These are phyloP conservation scores for Drosophila busckii DNA, from an alignment of 1,140 invertebrate genomes.

Conservation along the genomic window DNA sequence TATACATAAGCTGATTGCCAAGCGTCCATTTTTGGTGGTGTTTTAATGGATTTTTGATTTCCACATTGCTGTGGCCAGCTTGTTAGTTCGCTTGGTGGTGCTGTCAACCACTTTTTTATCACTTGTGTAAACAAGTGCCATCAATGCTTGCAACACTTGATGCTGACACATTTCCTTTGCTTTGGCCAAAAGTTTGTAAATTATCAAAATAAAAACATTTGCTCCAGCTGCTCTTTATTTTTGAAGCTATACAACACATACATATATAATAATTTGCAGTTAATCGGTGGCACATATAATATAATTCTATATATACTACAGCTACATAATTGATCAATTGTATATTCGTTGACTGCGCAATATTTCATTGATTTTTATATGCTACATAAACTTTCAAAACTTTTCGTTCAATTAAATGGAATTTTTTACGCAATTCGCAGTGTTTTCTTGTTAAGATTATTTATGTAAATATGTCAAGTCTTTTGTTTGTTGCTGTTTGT, in stretches of 20 bases:
- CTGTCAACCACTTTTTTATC: slow-evolving; percentile 50
- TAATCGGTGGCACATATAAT: slow-evolving; percentile 58
- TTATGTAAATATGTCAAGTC: slow-evolving; percentile 35
- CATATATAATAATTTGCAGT: slow-evolving; percentile 35
- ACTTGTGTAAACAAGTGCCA: slow-evolving; percentile 72
- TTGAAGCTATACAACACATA: slow-evolving; percentile 40
- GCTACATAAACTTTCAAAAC: too few species aligned
- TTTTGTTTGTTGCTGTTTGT: slow-evolving; percentile 46
- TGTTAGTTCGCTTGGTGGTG: too few species aligned
- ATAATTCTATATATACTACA: slow-evolving; percentile 33
- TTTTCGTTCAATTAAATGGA: too few species aligned
- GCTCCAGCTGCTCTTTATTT: too few species aligned
- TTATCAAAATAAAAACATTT: too few species aligned
- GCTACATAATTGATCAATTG: slow-evolving; percentile 18
- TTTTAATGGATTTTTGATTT: slow-evolving; percentile 78
- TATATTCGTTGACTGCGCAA: slow-evolving; percentile 33
- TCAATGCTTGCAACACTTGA: slow-evolving; percentile 59
- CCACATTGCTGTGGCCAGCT: slow-evolving; percentile 28
- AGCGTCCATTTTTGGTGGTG: slow-evolving; percentile 44
- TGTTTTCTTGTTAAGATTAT: slow-evolving; percentile 46
- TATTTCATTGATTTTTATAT: slow-evolving; percentile 9
- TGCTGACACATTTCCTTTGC: slow-evolving; percentile 42
- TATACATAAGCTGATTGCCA: slow-evolving; percentile 66
- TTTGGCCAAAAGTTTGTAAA: too few species aligned
- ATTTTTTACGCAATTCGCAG: too few species aligned